phyloP scores from a whole-genome alignment of 2,797 vertebrate species.

The Paratrypauchen microcephalus region DNA sequence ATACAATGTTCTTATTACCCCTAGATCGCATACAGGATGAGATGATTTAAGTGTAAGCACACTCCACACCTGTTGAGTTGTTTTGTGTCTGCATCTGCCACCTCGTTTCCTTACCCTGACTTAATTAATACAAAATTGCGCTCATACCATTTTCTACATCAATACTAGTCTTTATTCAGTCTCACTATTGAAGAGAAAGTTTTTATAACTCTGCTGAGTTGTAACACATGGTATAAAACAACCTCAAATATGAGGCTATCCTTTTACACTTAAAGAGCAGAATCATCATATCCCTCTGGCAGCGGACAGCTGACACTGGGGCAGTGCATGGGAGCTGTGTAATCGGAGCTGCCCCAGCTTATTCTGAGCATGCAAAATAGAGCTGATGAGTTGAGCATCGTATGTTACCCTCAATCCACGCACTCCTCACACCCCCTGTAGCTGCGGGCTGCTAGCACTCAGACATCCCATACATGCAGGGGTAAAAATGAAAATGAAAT shows the following conservation, averaged over 20 bases:
- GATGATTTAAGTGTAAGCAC: slow-evolving; percentile 29
- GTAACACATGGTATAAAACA: slow-evolving; percentile 65
- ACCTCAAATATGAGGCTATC: slow-evolving; percentile 65
- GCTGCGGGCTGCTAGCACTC: slow-evolving; percentile 34
- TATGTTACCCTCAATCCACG: slow-evolving; percentile 64
- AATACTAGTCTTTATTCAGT: slow-evolving; percentile 38
- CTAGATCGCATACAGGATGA: slow-evolving; percentile 18
- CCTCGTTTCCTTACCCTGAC: background rate
- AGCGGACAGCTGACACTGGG: slow-evolving; percentile 75
- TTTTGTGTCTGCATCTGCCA: slow-evolving; percentile 28
- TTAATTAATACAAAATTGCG: background rate
- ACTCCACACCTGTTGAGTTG: slow-evolving; percentile 16
- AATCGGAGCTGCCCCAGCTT: slow-evolving; percentile 74
- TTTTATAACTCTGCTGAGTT: slow-evolving; percentile 45
- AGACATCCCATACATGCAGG: slow-evolving; percentile 39
- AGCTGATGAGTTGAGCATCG: slow-evolving; percentile 66
- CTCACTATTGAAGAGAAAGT: slow-evolving; percentile 20
- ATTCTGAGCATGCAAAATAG: slow-evolving; percentile 79
- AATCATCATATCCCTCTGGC: slow-evolving; percentile 75
- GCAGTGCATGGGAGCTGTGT: slow-evolving; percentile 75
- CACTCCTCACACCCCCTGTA: slow-evolving; percentile 50
- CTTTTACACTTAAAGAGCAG: slow-evolving; percentile 75
- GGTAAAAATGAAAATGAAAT: slow-evolving; percentile 71
- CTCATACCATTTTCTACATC: slow-evolving; percentile 12
- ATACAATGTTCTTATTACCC: slow-evolving; percentile 14